phyloP scores from a whole-genome alignment of 2,797 vertebrate species.

The Amniataba percoides region DNA sequence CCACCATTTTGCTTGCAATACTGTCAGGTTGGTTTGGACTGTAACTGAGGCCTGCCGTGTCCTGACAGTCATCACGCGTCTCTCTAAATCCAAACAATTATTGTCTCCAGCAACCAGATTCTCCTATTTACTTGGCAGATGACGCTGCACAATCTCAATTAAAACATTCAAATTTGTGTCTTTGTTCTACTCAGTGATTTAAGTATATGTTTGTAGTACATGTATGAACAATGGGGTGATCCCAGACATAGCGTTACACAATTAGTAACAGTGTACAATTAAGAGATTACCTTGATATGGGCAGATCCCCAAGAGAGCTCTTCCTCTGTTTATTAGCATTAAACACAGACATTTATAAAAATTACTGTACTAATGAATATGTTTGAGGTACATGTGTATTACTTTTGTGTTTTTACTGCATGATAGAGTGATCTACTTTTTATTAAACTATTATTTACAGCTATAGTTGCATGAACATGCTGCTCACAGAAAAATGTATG shows the following conservation, averaged over 20 bases:
- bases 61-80: neutral
- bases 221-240: too few species aligned
- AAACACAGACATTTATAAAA: too few species aligned
- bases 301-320: neutral
- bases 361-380: too few species aligned
- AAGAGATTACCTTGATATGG: neutral
- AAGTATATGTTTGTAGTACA: too few species aligned
- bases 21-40: neutral
- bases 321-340: too few species aligned
- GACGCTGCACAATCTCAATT: neutral
- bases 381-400: too few species aligned
- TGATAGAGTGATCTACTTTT: neutral
- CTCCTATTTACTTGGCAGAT: neutral
- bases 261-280: too few species aligned
- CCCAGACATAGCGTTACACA: too few species aligned
- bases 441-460: neutral
- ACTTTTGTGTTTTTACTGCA: neutral
- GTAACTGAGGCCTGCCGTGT: neutral
- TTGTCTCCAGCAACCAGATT: neutral
- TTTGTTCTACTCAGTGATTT: too few species aligned
- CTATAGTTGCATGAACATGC: neutral
- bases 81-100: too few species aligned
- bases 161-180: too few species aligned
- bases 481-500: neutral
- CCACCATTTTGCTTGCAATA: too few species aligned